Conservation (phyloP, 2,113 vertebrate species). For the Leptobrachium leishanense region DNA sequence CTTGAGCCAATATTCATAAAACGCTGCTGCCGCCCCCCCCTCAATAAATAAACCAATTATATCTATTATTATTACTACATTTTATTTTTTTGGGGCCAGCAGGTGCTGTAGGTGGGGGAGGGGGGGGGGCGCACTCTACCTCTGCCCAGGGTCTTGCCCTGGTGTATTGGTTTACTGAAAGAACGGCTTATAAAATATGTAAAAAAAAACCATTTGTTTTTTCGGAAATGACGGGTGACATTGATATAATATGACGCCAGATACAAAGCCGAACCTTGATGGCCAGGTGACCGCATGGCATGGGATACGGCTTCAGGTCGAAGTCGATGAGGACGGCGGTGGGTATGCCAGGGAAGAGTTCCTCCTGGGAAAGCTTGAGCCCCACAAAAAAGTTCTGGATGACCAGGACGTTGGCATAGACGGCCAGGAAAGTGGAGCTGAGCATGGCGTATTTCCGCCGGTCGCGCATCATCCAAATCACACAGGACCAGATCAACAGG, state of each 20-base stretch:
- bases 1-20: no score
- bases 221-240: no score
- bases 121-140: no score
- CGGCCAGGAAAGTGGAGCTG: slow-evolving; percentile 78
- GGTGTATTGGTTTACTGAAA: no score
- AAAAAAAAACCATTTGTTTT: no score
- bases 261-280: slow-evolving; percentile 61
- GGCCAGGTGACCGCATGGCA: slow-evolving; percentile 71
- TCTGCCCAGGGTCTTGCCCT: no score
- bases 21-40: no score
- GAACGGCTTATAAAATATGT: no score
- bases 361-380: slow-evolving; percentile 68
- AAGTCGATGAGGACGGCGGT: slow-evolving; percentile 68
- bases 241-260: not conserved
- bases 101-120: no score
- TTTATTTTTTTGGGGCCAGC: no score
- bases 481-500: slow-evolving; percentile 75
- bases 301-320: slow-evolving; percentile 65
- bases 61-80: no score
- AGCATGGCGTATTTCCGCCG: slow-evolving; percentile 71
- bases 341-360: slow-evolving; percentile 67
- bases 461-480: slow-evolving; percentile 70
- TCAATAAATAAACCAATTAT: no score
- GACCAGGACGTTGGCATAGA: slow-evolving; percentile 71
- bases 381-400: slow-evolving; percentile 67